Percentiles rank a stretch among this genome's conserved stretches.
These are phyloP conservation scores for Megatriorchis doriae DNA, from an alignment of 2,113 vertebrate species.

Conservation along the genomic window DNA sequence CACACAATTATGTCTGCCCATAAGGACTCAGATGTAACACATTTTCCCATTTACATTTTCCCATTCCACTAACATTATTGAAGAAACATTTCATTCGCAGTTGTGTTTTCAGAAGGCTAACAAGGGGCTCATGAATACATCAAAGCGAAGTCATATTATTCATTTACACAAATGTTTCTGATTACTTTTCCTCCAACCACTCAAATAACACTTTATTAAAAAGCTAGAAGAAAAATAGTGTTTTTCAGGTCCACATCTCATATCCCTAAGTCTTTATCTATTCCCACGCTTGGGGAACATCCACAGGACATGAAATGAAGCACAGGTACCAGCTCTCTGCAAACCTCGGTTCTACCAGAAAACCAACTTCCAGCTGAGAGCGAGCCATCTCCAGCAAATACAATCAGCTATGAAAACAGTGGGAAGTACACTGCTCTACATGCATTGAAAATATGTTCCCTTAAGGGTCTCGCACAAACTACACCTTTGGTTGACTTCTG, in stretches of 20 bases:
- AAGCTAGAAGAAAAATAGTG: neutral
- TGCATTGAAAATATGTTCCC: neutral
- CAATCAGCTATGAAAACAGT: neutral
- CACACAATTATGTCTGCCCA: neutral
- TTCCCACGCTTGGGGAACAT: neutral
- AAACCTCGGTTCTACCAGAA: neutral
- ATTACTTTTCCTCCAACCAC: neutral
- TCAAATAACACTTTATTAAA: slow-evolving; percentile 6
- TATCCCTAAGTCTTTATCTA: neutral
- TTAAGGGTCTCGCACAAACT: slow-evolving; percentile 11
- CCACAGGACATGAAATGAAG: neutral
- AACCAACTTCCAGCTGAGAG: neutral
- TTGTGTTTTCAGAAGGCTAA: slow-evolving; percentile 23
- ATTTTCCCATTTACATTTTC: neutral
- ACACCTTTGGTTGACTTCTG: slow-evolving; percentile 44
- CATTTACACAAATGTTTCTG: slow-evolving; percentile 46
- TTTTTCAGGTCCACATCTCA: neutral
- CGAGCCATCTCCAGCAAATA: neutral
- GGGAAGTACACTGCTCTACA: neutral
- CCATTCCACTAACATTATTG: neutral
- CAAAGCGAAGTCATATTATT: slow-evolving; percentile 28
- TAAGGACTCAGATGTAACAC: neutral
- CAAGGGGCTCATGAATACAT: slow-evolving; percentile 27
- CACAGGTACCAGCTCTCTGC: neutral
- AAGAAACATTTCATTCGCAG: slow-evolving; percentile 43